phyloP scores from a whole-genome alignment of 2,888 invertebrate species.

The Odontomyia ornata region DNA sequence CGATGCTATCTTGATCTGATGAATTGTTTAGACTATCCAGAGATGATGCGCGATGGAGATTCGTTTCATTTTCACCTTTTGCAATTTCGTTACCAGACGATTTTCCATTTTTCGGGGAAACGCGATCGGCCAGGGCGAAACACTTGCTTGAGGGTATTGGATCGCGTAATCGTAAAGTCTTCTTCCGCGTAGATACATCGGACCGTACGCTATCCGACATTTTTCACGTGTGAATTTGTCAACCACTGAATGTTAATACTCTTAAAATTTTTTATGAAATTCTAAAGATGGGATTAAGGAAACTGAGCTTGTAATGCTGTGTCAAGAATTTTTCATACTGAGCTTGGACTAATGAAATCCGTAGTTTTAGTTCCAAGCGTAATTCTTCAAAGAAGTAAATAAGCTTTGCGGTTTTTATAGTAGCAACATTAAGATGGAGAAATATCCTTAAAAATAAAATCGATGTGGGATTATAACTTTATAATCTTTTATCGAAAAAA shows the following conservation, averaged over 20 bases:
- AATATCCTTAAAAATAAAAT: too few relatives aligned
- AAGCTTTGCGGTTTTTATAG: too few relatives aligned
- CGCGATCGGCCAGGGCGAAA: constrained; percentile 55
- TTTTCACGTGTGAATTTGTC: constrained; percentile 41
- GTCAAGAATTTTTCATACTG: too few relatives aligned
- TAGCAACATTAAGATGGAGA: too few relatives aligned
- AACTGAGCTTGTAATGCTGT: too few relatives aligned
- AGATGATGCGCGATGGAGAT: constrained; percentile 65
- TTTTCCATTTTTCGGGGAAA: constrained; percentile 47
- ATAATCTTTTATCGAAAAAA: too few relatives aligned
- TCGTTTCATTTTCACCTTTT: constrained; percentile 50
- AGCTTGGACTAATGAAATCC: too few relatives aligned
- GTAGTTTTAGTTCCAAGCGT: too few relatives aligned
- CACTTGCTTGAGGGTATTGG: constrained; percentile 64
- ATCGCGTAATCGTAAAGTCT: constrained; percentile 51
- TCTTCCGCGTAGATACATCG: constrained; percentile 43
- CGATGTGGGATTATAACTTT: too few relatives aligned
- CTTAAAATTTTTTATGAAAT: background rate
- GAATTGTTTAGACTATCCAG: constrained; percentile 76
- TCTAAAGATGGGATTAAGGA: too few relatives aligned
- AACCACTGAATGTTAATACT: background rate
- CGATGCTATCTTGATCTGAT: constrained; percentile 71
- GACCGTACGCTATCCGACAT: constrained; percentile 60
- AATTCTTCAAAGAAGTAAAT: too few relatives aligned
- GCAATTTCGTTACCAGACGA: constrained; percentile 43